phyloP scores from a whole-genome alignment of 2,888 invertebrate genomes.

The Diarsia dahlii region DNA sequence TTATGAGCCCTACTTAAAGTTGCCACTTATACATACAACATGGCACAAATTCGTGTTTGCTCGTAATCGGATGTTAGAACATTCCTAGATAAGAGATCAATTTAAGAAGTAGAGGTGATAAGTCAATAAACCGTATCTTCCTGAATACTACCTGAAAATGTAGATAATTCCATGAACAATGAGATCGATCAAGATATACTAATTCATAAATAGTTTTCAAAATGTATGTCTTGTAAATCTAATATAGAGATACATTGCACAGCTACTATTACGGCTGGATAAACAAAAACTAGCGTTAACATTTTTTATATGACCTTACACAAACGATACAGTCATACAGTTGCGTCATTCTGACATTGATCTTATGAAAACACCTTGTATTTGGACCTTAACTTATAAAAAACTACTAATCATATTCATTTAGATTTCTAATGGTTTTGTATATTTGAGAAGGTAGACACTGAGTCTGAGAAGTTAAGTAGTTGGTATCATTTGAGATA shows the following conservation, averaged over 20 bases:
- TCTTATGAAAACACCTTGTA: slow-evolving; percentile 54
- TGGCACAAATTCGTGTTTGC: background rate
- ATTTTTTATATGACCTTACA: slow-evolving; percentile 59
- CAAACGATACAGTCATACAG: slow-evolving; percentile 47
- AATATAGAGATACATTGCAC: background rate
- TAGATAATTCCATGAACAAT: background rate
- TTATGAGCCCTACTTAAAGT: background rate
- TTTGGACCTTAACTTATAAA: slow-evolving; percentile 27
- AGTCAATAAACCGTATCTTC: background rate
- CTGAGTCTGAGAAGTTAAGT: background rate
- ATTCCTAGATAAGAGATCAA: background rate
- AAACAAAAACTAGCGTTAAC: slow-evolving; percentile 50
- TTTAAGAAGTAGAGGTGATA: slow-evolving; percentile 3
- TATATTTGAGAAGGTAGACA: background rate
- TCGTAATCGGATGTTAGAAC: background rate
- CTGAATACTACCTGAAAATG: slow-evolving; percentile 12
- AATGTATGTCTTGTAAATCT: background rate
- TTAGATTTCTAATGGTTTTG: background rate
- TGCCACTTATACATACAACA: background rate
- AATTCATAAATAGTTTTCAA: background rate
- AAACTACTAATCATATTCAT: slow-evolving; percentile 3
- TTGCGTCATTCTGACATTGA: slow-evolving; percentile 64
- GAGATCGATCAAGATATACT: background rate
- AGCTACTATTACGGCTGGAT: slow-evolving; percentile 24
- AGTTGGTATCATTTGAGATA: background rate